phyloP scores from a whole-genome alignment of 2,113 vertebrate genomes.

The Chaetops frenatus region DNA sequence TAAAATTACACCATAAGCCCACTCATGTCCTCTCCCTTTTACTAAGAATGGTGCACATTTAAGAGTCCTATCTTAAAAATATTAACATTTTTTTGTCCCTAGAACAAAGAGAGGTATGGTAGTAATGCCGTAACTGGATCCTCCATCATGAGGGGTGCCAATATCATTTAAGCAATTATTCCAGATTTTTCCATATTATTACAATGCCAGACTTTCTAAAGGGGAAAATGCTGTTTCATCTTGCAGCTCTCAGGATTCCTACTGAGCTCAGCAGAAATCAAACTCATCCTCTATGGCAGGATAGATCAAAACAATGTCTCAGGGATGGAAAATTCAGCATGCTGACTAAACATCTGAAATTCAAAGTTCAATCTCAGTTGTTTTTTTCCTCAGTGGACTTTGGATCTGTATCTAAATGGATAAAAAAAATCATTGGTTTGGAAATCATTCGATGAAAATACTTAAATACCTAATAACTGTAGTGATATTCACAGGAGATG shows the following conservation, averaged over 20 bases:
- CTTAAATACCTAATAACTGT: not conserved
- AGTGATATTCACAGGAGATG: not conserved
- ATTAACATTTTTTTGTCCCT: not conserved
- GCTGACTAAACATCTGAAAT: conserved; percentile 29
- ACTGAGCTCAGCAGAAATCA: not conserved
- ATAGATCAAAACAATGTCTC: not conserved
- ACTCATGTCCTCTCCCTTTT: not conserved
- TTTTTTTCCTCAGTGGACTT: not conserved
- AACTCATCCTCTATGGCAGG: not conserved
- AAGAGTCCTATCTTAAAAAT: not conserved
- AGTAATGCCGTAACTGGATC: not conserved
- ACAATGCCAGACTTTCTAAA: not conserved
- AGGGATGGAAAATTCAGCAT: not conserved
- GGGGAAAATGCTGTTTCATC: not conserved
- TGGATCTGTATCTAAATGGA: not conserved
- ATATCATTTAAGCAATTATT: not conserved
- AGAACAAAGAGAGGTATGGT: not conserved
- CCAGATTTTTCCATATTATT: not conserved
- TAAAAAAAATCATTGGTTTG: not conserved
- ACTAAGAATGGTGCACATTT: not conserved
- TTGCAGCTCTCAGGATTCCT: not conserved
- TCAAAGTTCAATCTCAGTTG: conserved; percentile 29
- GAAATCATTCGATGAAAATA: not conserved
- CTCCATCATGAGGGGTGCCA: not conserved
- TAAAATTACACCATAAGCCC: not conserved